Base-by-base conservation (phyloP, 2,797 vertebrate genomes). In the Notoglanidium macrostoma region DNA sequence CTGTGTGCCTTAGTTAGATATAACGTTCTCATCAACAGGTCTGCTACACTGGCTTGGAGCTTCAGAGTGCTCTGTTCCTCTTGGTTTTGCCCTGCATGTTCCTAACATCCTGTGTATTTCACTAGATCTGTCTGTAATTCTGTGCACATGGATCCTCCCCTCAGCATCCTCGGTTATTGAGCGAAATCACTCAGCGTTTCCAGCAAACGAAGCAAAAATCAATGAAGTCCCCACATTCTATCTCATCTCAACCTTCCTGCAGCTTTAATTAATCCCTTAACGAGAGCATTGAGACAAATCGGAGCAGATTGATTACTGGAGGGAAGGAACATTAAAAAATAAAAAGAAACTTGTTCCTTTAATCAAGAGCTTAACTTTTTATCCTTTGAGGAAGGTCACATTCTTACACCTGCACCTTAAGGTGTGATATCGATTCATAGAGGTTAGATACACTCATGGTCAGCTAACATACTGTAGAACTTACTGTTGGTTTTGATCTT, bases 221-320 rank as follows among this genome's bases (percentile, higher is more conserved):
- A 87, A 91, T 91, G 70, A 76, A 59, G 84, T 35, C 11, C 55
- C 73, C 90, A 85, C 87, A 78, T 88, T 85, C 83, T 83, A 67
- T 86, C 87, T 85, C 76, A 73, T 89, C 86, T 85, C 61, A 26
- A 86, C 88, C 84, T 61, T 89, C 87, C 89, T 90, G 77, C 87
- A 90, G 86, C 86, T 89, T 86, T 89, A 90, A 91, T 91, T 89
- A 91, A 90, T 90, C 88, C 80, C 78, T 90, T 90, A 91, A 91
- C 86, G 63, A 91, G 86, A 90, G 86, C 87, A 89, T 79, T 83
- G 85, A 81, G 89, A 90, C 84, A 87, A 91, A 91, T 91, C 86
- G 68, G 80, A 77, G 59, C 59, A 55, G 84, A 91, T 91, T 87
- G 90, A 91, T 91, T 83, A 89, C 84, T 86, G 86, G 63, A 82